Percentiles rank a stretch among this genome's conserved stretches.
phyloP scores from a whole-genome alignment of 1,140 invertebrate species.

The Scylla paramamosain region DNA sequence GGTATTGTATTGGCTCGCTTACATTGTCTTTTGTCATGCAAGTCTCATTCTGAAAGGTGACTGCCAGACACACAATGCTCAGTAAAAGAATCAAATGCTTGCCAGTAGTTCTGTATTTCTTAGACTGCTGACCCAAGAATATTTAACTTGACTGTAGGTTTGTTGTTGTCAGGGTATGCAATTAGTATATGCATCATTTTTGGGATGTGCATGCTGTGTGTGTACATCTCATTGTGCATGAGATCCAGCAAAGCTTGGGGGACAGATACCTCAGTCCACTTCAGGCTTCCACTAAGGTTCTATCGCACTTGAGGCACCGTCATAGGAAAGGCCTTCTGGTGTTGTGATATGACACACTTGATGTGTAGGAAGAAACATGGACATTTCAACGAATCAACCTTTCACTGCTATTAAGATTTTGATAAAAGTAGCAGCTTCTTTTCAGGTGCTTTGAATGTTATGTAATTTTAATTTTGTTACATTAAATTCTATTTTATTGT shows the following conservation, averaged over 20 bases:
- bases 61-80: too few relatives aligned
- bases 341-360: background rate
- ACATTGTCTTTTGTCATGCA: too few relatives aligned
- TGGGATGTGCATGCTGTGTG: background rate
- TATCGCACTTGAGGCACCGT: background rate
- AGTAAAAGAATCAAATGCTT: background rate
- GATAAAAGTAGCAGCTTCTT: background rate
- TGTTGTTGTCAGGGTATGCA: background rate
- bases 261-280: background rate
- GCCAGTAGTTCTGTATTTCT: background rate
- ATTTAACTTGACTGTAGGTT: background rate
- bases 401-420: background rate
- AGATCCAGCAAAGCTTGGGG: background rate
- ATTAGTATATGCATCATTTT: background rate
- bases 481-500: too few relatives aligned
- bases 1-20: too few relatives aligned
- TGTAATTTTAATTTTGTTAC: background rate
- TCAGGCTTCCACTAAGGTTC: slow-evolving; percentile 8
- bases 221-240: background rate
- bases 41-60: too few relatives aligned
- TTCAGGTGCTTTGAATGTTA: background rate
- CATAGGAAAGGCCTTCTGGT: background rate
- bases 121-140: background rate
- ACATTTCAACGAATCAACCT: background rate
- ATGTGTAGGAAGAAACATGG: too few relatives aligned